These are phyloP conservation scores for Neomicropteryx cornuta DNA, from an alignment of 1,140 invertebrate genomes.

Conservation along the genomic window DNA sequence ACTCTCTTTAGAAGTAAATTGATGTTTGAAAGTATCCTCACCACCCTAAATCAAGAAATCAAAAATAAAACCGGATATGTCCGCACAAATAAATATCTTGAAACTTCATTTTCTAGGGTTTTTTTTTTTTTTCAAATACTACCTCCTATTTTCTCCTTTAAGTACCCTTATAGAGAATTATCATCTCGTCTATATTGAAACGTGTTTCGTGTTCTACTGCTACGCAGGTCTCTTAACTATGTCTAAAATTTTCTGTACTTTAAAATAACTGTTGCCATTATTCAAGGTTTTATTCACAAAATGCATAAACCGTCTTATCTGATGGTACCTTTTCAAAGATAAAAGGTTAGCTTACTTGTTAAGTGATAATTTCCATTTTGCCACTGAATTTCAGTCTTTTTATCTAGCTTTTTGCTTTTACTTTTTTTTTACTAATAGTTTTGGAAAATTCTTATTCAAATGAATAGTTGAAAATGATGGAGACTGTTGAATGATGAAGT, in stretches of 20 bases:
- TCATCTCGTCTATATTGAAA: slow-evolving; percentile 29
- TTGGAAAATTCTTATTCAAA: no score
- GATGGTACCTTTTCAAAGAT: slow-evolving; percentile 19
- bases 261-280: slow-evolving; percentile 19
- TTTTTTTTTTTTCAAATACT: slow-evolving; percentile 14
- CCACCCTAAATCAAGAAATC: slow-evolving; percentile 26
- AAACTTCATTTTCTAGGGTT: slow-evolving; percentile 18
- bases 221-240: slow-evolving; percentile 20
- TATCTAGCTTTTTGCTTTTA: no score
- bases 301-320: slow-evolving; percentile 18
- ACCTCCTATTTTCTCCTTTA: slow-evolving; percentile 22
- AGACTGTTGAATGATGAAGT: no score
- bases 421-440: no score
- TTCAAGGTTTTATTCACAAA: slow-evolving; percentile 19
- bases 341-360: slow-evolving; percentile 19
- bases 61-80: slow-evolving; percentile 23
- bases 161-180: slow-evolving; percentile 33
- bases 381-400: no score
- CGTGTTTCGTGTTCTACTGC: slow-evolving; percentile 18
- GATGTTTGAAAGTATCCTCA: slow-evolving; percentile 15
- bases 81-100: slow-evolving; percentile 26
- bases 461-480: no score
- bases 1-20: slow-evolving; percentile 12
- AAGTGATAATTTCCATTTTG: no score
- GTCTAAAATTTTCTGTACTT: slow-evolving; percentile 21